Evolutionary conservation across 2,113 vertebrate genomes (phyloP).

Genomic region (Myodes glareolus): DNA sequence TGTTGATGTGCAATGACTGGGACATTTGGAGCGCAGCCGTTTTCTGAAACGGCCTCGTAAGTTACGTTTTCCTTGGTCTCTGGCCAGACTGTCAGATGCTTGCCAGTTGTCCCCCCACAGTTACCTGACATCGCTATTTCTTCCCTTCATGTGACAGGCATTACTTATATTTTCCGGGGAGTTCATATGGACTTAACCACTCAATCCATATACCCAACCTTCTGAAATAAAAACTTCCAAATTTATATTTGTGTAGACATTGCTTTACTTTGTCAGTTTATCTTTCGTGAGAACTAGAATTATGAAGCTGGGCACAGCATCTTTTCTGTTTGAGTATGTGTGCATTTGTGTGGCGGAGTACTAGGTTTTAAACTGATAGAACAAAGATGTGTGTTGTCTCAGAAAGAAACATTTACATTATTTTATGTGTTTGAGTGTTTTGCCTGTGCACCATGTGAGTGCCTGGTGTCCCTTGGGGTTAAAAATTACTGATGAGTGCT

Average conservation of each 20-base stretch:
- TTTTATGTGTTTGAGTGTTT: not conserved
- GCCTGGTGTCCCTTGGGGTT: not conserved
- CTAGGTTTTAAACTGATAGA: slow-evolving; percentile 1
- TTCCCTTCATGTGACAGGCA: not conserved
- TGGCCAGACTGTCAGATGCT: not conserved
- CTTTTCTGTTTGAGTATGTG: not conserved
- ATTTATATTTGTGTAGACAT: not conserved
- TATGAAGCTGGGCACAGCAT: not conserved
- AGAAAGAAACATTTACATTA: not conserved
- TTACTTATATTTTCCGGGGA: not conserved
- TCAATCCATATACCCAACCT: not conserved
- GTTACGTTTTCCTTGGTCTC: not conserved
- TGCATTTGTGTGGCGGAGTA: not conserved
- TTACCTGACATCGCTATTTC: not conserved
- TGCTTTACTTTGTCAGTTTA: not conserved
- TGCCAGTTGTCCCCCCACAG: not conserved
- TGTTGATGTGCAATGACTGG: not conserved
- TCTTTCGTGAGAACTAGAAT: not conserved
- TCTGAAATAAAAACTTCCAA: not conserved
- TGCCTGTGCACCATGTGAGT: not conserved
- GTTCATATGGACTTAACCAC: not conserved
- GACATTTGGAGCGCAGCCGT: not conserved
- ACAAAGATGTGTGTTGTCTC: not conserved
- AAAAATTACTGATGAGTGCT: not conserved
- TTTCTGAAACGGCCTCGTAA: not conserved